These are phyloP conservation scores for Amazonetta brasiliensis DNA, from an alignment of 2,797 vertebrate genomes.

Conservation along the genomic window DNA sequence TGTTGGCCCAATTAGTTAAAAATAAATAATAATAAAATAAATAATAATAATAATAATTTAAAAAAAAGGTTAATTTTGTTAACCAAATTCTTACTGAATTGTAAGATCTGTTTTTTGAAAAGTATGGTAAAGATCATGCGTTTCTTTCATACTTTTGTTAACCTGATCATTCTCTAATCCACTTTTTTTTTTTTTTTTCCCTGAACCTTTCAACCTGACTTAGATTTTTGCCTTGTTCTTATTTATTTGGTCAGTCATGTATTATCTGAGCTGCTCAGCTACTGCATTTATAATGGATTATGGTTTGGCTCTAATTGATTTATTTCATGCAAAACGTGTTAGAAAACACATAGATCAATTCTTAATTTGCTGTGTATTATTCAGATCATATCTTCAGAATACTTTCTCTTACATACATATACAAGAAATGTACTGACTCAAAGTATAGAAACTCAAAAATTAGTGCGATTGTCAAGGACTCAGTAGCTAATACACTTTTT, in stretches of 20 bases:
- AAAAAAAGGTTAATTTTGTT: not conserved
- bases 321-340: slow-evolving; percentile 23
- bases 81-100: not conserved
- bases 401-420: not conserved
- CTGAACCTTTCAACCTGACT: slow-evolving; percentile 8
- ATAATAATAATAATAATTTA: not conserved
- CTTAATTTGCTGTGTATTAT: not conserved
- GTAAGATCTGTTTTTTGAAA: not conserved
- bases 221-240: slow-evolving; percentile 48
- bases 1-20: rapidly evolving
- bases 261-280: not conserved
- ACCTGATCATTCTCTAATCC: not conserved
- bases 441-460: not conserved
- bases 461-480: not conserved
- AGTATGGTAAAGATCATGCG: not conserved
- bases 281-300: slow-evolving; percentile 42
- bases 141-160: not conserved
- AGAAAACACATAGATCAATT: slow-evolving; percentile 11
- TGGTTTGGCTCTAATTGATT: slow-evolving; percentile 25
- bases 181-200: slow-evolving; percentile 3
- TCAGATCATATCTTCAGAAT: not conserved
- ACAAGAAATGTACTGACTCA: not conserved
- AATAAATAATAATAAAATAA: not conserved
- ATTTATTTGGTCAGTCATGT: slow-evolving; percentile 21
- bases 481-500: not conserved